phyloP scores from a whole-genome alignment of 1,140 invertebrate genomes.

The Euura saliciscinereae region DNA sequence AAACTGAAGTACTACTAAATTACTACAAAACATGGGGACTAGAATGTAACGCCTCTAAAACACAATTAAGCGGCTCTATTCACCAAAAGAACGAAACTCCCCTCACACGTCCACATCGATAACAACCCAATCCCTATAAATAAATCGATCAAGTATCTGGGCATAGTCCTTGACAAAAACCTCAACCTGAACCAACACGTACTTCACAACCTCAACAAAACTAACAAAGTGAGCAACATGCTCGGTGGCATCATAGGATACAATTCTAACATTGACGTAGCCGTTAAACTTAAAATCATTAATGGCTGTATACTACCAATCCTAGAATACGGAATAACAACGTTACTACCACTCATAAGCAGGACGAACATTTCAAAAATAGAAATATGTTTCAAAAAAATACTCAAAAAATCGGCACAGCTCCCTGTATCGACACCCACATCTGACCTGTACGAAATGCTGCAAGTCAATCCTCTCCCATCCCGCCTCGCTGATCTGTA shows the following conservation, averaged over 20 bases:
- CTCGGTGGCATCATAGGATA: constrained; percentile 5
- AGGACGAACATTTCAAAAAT: constrained; percentile 12
- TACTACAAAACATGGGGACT: constrained; percentile 3
- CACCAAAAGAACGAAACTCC: background rate
- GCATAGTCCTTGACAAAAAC: background rate
- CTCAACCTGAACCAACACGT: constrained; percentile 7
- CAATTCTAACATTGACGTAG: constrained; percentile 7
- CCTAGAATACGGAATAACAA: constrained; percentile 9
- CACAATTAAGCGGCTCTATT: constrained; percentile 12
- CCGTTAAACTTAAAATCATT: constrained; percentile 17
- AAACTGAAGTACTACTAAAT: background rate
- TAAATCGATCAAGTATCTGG: constrained; percentile 13
- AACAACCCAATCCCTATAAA: background rate
- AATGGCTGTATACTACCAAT: background rate
- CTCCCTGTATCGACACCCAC: constrained; percentile 6
- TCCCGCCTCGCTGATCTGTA: no score
- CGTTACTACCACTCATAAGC: constrained; percentile 10
- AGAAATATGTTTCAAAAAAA: constrained; percentile 15
- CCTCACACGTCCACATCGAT: constrained; percentile 9
- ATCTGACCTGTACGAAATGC: constrained; percentile 14
- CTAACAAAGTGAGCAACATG: constrained; percentile 10
- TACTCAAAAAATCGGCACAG: constrained; percentile 14
- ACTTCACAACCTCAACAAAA: constrained; percentile 2
- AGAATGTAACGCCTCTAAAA: constrained; percentile 13
- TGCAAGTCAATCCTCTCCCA: background rate